Base-by-base conservation (phyloP, 2,888 invertebrate genomes). In the Chouioia cunea region DNA sequence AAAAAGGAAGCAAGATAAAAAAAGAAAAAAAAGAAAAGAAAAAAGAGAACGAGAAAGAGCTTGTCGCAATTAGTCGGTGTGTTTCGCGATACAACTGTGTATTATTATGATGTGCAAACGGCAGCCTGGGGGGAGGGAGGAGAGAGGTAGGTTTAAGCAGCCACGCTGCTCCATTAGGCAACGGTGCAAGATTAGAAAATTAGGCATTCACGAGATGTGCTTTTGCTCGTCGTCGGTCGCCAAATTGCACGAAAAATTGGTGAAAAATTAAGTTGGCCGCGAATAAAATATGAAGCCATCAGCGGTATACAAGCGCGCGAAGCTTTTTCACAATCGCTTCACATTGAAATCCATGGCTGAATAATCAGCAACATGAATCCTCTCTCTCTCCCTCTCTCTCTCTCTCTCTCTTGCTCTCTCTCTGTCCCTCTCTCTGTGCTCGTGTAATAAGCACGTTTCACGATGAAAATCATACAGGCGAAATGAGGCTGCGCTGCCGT, bases 111-210 rank as follows among this genome's bases (percentile, higher is more conserved):
- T 56, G 54, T 43, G 16, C 10, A 53, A 60, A 43, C 20, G 46
- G 44, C n/a, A 14, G 59, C 16, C 18, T 12, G 3, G 6, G 27
- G 3, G 27, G 27, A 27, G 6, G 12, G 10, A 36, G 6, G 36
- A 12, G 36, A 6, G 36, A 36, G n/a, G n/a, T n/a, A n/a, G n/a
- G n/a, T n/a, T n/a, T n/a, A n/a, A 36, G 36, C 36, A 6, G 27
- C 27, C 27, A 36, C 10, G 10, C 36, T 36, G 36, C 36, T 36
- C 10, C 36, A 53, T 63, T 58, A 27, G 15, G 27, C 43, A 4
- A 48, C 36, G 16, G 53, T 23, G 48, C 50, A 15, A 64, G 67
- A 71, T 71, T 71, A 67, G 71, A 71, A 64, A 71, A 68, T 67
- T 67, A 67, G 64, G 36, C 58, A 54, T 60, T 60, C 54, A 50